A percentile compares a stretch with the other conserved stretches of the same genome.
Evolutionary conservation across 2,888 invertebrate species (phyloP).

Genomic region (Ophion ellenae): DNA sequence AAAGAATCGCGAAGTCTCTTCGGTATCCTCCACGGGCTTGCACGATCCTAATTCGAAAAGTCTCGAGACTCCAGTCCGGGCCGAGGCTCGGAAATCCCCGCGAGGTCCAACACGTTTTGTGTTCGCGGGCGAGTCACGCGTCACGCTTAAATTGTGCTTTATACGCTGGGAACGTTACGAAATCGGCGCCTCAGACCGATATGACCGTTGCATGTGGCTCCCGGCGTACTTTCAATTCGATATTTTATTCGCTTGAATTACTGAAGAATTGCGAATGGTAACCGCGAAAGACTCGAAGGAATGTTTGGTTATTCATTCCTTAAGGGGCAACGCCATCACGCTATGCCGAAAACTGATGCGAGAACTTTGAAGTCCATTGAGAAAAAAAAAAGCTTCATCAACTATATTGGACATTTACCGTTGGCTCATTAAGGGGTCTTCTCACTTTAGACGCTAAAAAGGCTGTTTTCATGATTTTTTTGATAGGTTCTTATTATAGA

Average conservation of each 20-base stretch:
- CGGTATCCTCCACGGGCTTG: constrained; percentile 35
- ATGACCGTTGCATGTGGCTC: constrained; percentile 14
- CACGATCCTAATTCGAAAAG: constrained; percentile 61
- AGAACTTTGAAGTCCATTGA: too few species aligned
- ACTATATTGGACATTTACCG: too few species aligned
- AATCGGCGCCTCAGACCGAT: constrained; percentile 65
- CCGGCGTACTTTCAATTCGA: neutral
- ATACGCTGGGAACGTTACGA: constrained; percentile 66
- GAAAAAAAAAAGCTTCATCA: too few species aligned
- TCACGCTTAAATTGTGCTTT: constrained; percentile 70
- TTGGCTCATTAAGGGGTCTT: too few species aligned
- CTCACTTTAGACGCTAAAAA: too few species aligned
- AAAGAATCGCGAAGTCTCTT: constrained; percentile 10
- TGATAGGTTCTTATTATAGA: too few species aligned
- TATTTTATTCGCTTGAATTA: neutral
- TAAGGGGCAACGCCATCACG: too few species aligned
- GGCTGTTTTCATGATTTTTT: too few species aligned
- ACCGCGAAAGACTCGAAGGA: neutral
- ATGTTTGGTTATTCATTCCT: too few species aligned
- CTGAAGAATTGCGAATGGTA: neutral
- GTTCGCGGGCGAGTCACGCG: constrained; percentile 64
- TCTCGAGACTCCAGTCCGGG: constrained; percentile 24
- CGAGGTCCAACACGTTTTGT: constrained; percentile 51
- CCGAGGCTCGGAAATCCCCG: constrained; percentile 12
- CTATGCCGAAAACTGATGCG: too few species aligned